These are phyloP conservation scores for Apodemus agrarius DNA, from an alignment of 2,797 vertebrate genomes.

Conservation along the genomic window DNA sequence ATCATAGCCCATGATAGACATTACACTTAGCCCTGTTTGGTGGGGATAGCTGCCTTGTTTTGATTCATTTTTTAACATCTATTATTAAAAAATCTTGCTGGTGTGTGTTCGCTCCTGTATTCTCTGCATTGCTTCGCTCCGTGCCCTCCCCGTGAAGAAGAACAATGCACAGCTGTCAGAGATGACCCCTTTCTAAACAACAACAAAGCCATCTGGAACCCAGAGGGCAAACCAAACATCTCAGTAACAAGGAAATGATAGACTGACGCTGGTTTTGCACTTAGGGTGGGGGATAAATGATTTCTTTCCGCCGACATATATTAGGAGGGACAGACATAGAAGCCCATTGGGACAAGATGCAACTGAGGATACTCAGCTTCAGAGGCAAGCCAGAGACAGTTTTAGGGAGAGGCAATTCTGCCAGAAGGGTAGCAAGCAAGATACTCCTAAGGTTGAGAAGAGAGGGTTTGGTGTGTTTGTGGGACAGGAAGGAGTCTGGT, in stretches of 20 bases:
- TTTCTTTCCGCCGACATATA: neutral
- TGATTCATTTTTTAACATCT: slow-evolving; percentile 83
- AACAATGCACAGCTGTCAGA: rapidly evolving
- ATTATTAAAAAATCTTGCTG: slow-evolving; percentile 82
- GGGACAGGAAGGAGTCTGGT: neutral
- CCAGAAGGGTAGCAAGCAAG: neutral
- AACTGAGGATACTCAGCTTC: too few species aligned
- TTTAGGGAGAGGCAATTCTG: neutral
- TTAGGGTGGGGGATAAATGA: neutral
- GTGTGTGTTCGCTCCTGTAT: slow-evolving; percentile 77
- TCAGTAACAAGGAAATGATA: neutral
- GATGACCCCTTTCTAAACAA: slow-evolving; percentile 24
- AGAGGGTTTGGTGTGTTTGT: neutral
- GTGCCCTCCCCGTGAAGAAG: neutral
- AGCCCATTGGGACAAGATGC: neutral
- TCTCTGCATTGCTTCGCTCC: slow-evolving; percentile 69
- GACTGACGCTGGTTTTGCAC: slow-evolving; percentile 29
- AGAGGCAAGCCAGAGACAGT: rapidly evolving
- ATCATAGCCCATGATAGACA: slow-evolving; percentile 86
- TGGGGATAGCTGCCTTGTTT: slow-evolving; percentile 82
- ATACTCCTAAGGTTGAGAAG: neutral
- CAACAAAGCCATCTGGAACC: neutral
- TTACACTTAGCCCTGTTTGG: slow-evolving; percentile 76
- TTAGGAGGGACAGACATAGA: neutral
- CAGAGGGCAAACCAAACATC: slow-evolving; percentile 10